phyloP scores from a whole-genome alignment of 2,888 invertebrate genomes.

The Barypeithes pellucidus region DNA sequence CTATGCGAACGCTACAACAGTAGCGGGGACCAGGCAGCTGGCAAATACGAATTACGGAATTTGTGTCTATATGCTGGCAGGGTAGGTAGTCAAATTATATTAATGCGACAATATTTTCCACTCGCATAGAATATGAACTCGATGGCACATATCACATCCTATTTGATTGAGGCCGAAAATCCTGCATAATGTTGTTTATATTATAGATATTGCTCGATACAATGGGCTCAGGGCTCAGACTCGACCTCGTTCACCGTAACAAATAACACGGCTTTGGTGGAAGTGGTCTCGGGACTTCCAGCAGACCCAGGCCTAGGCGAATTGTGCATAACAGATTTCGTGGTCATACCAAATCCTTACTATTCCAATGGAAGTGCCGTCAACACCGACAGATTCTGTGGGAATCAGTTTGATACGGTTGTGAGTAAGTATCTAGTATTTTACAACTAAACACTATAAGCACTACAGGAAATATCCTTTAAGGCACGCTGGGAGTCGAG shows the following conservation, averaged over 20 bases:
- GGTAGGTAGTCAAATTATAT: constrained; percentile 37
- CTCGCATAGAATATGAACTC: no score
- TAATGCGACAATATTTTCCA: no score
- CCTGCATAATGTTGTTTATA: background rate
- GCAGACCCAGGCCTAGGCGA: constrained; percentile 73
- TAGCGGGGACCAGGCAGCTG: constrained; percentile 80
- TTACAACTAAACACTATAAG: no score
- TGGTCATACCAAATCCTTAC: constrained; percentile 81
- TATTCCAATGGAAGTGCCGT: constrained; percentile 68
- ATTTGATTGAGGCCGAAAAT: no score
- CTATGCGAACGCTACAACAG: constrained; percentile 48
- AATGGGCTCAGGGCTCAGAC: constrained; percentile 73
- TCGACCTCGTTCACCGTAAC: constrained; percentile 81
- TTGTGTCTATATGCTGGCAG: constrained; percentile 77
- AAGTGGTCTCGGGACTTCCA: constrained; percentile 75
- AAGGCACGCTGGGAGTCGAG: no score
- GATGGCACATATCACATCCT: no score
- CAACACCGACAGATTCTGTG: constrained; percentile 83
- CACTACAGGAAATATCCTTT: no score
- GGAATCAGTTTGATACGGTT: constrained; percentile 79
- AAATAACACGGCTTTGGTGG: constrained; percentile 76
- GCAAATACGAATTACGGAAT: constrained; percentile 84
- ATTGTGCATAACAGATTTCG: constrained; percentile 81
- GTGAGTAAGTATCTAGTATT: constrained; percentile 72
- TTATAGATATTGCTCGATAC: constrained; percentile 78